Percentiles rank a stretch among this genome's conserved stretches.
phyloP scores from a whole-genome alignment of 2,797 vertebrate species.

The Heteromormyrus szaboi region DNA sequence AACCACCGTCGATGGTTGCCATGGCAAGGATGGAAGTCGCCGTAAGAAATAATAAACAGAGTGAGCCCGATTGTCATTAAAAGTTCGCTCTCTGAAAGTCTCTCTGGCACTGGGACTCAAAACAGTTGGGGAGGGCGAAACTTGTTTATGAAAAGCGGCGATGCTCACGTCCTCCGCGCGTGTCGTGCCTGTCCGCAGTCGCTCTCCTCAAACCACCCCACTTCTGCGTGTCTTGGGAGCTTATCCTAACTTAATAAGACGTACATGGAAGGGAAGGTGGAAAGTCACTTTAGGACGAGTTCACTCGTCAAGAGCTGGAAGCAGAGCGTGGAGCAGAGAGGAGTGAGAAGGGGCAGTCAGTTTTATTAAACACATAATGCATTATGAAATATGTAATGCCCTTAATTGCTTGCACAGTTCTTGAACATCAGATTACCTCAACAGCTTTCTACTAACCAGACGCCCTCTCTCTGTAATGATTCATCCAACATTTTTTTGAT shows the following conservation, averaged over 20 bases:
- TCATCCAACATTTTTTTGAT: constrained; percentile 18
- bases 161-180: constrained; percentile 13
- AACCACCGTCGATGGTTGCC: constrained; percentile 58
- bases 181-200: background rate
- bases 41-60: constrained; percentile 66
- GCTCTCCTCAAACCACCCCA: background rate
- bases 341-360: background rate
- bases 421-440: constrained; percentile 18
- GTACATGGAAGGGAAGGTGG: background rate
- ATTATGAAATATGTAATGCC: constrained; percentile 20
- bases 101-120: constrained; percentile 11
- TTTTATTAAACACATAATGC: background rate
- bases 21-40: constrained; percentile 59
- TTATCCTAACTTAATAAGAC: background rate
- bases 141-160: constrained; percentile 23
- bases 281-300: background rate
- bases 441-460: constrained; percentile 22
- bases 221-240: background rate
- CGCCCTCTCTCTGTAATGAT: background rate
- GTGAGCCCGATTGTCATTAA: constrained; percentile 47
- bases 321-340: background rate
- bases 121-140: constrained; percentile 15
- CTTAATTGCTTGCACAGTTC: constrained; percentile 25
- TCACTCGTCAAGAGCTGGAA: background rate
- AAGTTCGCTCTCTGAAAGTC: constrained; percentile 26